phyloP scores from a whole-genome alignment of 2,888 invertebrate species.

The Tenthredo scrophulariae region DNA sequence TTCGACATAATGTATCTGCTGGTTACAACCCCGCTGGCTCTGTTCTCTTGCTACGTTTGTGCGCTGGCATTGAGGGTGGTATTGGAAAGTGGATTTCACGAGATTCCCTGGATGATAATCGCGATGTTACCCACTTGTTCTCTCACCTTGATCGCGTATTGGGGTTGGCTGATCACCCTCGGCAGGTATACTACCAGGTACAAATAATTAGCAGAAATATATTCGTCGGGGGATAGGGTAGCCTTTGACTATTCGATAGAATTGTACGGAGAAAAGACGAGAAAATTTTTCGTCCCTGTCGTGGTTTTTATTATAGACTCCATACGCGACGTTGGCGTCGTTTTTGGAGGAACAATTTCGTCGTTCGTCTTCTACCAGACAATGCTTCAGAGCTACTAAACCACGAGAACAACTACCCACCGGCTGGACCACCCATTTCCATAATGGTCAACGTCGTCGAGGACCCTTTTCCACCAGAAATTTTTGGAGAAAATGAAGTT shows the following conservation, averaged over 20 bases:
- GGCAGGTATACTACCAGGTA: slow-evolving; percentile 71
- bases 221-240: background rate
- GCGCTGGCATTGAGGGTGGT: slow-evolving; percentile 71
- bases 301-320: slow-evolving; percentile 63
- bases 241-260: background rate
- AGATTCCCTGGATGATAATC: slow-evolving; percentile 75
- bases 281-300: background rate
- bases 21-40: slow-evolving; percentile 74
- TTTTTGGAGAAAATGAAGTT: background rate
- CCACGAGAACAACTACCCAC: slow-evolving; percentile 3
- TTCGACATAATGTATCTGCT: slow-evolving; percentile 73
- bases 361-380: slow-evolving; percentile 71
- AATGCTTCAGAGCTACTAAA: slow-evolving; percentile 52
- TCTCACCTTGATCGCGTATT: slow-evolving; percentile 74
- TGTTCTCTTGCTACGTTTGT: slow-evolving; percentile 75
- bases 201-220: slow-evolving; percentile 1
- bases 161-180: slow-evolving; percentile 75
- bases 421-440: slow-evolving; percentile 13
- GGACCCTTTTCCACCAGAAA: background rate
- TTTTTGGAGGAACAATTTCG: slow-evolving; percentile 75
- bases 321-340: slow-evolving; percentile 75
- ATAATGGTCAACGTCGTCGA: slow-evolving; percentile 32
- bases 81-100: slow-evolving; percentile 69
- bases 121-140: slow-evolving; percentile 76
- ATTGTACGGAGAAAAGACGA: background rate